A percentile compares a stretch with the other conserved stretches of the same genome.
phyloP scores from a whole-genome alignment of 2,797 vertebrate genomes.

The Micrastur ruficollis region DNA sequence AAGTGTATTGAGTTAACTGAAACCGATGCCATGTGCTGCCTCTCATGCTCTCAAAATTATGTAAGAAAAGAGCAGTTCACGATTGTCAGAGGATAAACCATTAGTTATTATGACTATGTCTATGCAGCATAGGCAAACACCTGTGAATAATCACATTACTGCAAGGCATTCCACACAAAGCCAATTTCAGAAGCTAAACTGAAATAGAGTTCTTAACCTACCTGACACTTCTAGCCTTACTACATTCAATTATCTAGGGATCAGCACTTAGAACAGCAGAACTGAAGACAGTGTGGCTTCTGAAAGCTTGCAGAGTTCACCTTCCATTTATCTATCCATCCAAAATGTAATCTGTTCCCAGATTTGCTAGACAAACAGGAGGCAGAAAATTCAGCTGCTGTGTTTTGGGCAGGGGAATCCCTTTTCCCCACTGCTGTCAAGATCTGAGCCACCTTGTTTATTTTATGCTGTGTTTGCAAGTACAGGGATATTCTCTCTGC shows the following conservation, averaged over 20 bases:
- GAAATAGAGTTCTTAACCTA: neutral
- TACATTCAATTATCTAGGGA: neutral
- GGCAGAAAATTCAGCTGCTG: neutral
- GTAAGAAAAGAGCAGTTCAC: neutral
- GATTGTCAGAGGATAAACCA: neutral
- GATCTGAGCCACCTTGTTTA: neutral
- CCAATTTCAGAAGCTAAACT: neutral
- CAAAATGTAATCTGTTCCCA: neutral
- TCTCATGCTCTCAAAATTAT: neutral
- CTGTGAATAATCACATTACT: neutral
- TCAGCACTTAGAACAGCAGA: neutral
- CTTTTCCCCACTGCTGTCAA: neutral
- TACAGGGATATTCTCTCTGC: neutral
- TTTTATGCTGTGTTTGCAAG: neutral
- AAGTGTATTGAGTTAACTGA: neutral
- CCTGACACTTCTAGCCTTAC: neutral
- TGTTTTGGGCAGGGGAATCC: neutral
- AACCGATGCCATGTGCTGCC: neutral
- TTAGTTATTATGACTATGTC: neutral
- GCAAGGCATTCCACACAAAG: neutral
- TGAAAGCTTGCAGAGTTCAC: neutral
- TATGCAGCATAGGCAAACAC: neutral
- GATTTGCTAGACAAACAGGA: neutral
- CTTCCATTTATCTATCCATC: neutral
- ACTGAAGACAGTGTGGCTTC: neutral